phyloP scores from a whole-genome alignment of 1,140 invertebrate genomes.

The Hylyphantes graminicola region DNA sequence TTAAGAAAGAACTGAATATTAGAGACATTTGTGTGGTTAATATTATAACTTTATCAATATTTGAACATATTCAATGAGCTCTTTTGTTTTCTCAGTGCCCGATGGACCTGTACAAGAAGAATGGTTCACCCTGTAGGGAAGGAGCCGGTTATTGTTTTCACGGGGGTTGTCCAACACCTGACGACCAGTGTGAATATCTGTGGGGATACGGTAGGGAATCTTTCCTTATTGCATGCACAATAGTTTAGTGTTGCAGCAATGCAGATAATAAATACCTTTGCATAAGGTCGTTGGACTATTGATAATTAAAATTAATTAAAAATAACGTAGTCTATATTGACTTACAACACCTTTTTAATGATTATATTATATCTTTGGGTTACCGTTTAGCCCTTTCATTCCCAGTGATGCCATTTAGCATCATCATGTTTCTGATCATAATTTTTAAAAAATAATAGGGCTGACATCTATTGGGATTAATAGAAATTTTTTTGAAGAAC shows the following conservation, averaged over 20 bases:
- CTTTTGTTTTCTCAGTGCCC: slow-evolving; percentile 77
- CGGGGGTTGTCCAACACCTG: slow-evolving; percentile 88
- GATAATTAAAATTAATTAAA: neutral
- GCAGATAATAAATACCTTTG: neutral
- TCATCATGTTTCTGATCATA: too few species aligned
- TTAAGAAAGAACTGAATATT: too few species aligned
- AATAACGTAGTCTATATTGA: neutral
- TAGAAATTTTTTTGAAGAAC: too few species aligned
- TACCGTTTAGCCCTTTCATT: too few species aligned
- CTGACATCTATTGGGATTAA: too few species aligned
- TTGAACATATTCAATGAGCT: neutral
- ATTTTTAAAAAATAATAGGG: too few species aligned
- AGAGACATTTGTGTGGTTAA: too few species aligned
- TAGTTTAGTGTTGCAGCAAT: neutral
- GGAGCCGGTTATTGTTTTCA: slow-evolving; percentile 87
- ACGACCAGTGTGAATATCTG: slow-evolving; percentile 87
- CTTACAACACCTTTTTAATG: neutral
- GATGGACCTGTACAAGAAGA: slow-evolving; percentile 87
- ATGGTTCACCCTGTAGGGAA: slow-evolving; percentile 83
- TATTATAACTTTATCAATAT: too few species aligned
- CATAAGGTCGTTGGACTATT: neutral
- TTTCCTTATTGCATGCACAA: neutral
- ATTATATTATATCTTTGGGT: neutral
- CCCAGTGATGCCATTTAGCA: too few species aligned
- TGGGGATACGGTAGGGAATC: slow-evolving; percentile 80